phyloP scores from a whole-genome alignment of 2,113 vertebrate genomes.

The Mesitornis unicolor region DNA sequence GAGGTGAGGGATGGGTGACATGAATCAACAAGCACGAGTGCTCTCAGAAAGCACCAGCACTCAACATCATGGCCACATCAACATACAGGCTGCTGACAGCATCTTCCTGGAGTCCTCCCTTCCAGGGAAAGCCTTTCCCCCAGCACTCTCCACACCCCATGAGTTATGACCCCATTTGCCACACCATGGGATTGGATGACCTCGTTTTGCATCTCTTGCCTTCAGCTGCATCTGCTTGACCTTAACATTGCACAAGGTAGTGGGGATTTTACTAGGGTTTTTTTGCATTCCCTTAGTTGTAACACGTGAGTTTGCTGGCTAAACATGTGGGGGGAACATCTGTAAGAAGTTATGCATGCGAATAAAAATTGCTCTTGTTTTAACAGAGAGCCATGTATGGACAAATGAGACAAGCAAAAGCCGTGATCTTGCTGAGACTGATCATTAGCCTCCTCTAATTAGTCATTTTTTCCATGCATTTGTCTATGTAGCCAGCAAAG shows the following conservation, averaged over 20 bases:
- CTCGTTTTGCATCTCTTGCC: no score
- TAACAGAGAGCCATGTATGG: neutral
- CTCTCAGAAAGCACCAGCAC: neutral
- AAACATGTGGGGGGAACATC: neutral
- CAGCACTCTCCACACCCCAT: fast-evolving
- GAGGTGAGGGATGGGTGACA: fast-evolving
- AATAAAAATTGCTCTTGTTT: neutral
- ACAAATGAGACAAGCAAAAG: neutral
- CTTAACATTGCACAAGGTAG: neutral
- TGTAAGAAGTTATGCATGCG: neutral
- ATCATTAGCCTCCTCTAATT: neutral
- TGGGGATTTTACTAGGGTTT: neutral
- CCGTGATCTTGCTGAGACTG: neutral
- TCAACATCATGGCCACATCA: neutral
- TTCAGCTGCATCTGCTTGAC: neutral
- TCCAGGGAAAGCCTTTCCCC: neutral
- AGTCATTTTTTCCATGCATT: neutral
- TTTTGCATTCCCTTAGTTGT: neutral
- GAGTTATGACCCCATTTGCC: neutral
- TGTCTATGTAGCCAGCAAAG: neutral
- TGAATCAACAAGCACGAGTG: neutral
- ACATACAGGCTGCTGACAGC: neutral
- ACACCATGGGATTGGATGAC: neutral
- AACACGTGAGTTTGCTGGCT: neutral
- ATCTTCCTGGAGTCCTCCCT: neutral